Evolutionary conservation across 2,113 vertebrate genomes (phyloP), one percentile per base, ranked within the genome.

Genomic region (Leucopsar rothschildi): DNA sequence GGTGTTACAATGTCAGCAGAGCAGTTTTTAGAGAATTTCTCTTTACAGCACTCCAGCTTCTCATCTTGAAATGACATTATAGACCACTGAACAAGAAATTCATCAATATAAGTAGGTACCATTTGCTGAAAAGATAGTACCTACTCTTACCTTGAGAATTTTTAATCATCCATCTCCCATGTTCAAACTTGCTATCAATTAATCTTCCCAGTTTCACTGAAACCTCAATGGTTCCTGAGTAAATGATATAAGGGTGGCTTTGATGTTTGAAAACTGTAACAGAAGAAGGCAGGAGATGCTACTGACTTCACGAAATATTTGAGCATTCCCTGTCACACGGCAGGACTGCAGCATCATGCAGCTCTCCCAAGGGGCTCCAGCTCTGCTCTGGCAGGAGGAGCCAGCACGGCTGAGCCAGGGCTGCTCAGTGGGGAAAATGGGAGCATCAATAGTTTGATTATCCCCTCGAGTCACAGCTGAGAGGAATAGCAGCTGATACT

Each of bases 1-100:
- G 69, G 76, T 94, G 82, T 52, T 96, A 94, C 90, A 86, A 78
- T 96, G 90, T 90, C 94, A 96, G 56, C 80, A 44, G 72, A 86
- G 86, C 78, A 83, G 59, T 94, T 94, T 75, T 83, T 86, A 50
- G 69, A 86, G 64, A 90, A 95, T 93, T 90, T 96, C 82, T 95
- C 86, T 95, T 92, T 79, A 70, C 35, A 61, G 57, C 49, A 35
- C 81, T 90, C 65, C 53, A 93, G 76, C 86, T 79, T 90, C 92
- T 95, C 81, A 71, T 95, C 73, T 50, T 72, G 61, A 83, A 90
- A 69, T 92, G 92, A 94, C 86, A 78, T 92, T 94, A 90, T 52
- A 93, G 82, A 90, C 90, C 88, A 88, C 92, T 35, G 88, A 94
- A 65, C 44, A 75, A 73, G 90, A 73, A 92, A 93, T 94, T 92